Evolutionary conservation across 2,888 invertebrate species (phyloP), one percentile per base, ranked within the genome.

Genomic region (Cryptus armator): DNA sequence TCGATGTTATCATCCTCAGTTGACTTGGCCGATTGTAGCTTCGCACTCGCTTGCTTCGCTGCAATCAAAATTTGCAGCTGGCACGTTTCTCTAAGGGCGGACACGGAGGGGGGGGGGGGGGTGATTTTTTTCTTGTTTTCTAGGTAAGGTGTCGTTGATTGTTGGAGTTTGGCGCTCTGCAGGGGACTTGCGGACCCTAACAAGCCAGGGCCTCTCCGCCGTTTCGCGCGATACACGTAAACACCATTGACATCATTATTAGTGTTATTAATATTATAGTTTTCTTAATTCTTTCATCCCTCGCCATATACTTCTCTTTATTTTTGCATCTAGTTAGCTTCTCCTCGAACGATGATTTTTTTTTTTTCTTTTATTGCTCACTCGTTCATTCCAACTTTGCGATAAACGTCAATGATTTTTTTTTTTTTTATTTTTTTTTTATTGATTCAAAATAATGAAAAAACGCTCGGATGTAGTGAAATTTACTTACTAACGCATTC

Each of bases 11-110:
- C 94, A 91, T 94, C 94, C 93, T 94, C 94, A 89, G 91, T 93
- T 89, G 94, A 93, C 92, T 94, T 94, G 92, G 94, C 92, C 90
- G 93, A 92, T 92, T 94, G 94, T 90, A 94, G 93, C 91, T 93
- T 94, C 90, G 93, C 92, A 91, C 90, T 93, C 92, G 92, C 90
- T 92, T 93, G 93, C 90, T 92, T 93, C 88, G 93, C 93, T 94
- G 93, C 91, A 93, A 93, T 91, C 91, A 93, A 93, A 93, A 92
- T 92, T 93, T 90, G 93, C 92, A 92, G 91, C 92, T 93, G 92
- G 91, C 92, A 92, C 91, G 91, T 91, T 89, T 88, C 88, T 91
- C 89, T 88, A 82, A 85, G 79, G 85, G 72, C 64, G 81, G 79
- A 70, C 74, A 78, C 68, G 83, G 80, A 62, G 80, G 71, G 59